phyloP scores from a whole-genome alignment of 1,140 invertebrate genomes.

The Drosophila pandora region DNA sequence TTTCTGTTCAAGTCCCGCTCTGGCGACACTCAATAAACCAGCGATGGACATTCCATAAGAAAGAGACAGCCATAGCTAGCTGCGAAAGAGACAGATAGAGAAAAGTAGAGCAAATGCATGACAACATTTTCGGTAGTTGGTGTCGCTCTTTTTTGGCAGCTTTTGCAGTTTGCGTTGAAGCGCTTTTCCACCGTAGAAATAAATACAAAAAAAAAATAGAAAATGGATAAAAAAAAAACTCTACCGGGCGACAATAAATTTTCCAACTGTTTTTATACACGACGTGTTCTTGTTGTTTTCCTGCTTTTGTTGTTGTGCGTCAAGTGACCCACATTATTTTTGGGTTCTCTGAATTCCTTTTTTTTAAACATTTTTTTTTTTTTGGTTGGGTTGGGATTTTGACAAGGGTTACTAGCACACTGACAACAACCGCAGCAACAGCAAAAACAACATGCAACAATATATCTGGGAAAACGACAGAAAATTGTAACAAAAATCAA shows the following conservation, averaged over 20 bases:
- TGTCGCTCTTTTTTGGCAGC: slow-evolving; percentile 45
- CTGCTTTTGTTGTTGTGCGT: slow-evolving; percentile 34
- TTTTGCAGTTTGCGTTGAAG: slow-evolving; percentile 22
- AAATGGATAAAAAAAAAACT: not conserved
- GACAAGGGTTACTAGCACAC: slow-evolving; percentile 50
- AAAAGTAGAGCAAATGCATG: slow-evolving; percentile 48
- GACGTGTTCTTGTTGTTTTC: slow-evolving; percentile 20
- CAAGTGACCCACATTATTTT: slow-evolving; percentile 54
- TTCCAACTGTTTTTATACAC: slow-evolving; percentile 43
- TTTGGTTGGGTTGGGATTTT: slow-evolving; percentile 24
- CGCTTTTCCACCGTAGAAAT: slow-evolving; percentile 22
- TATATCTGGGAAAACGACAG: slow-evolving; percentile 22
- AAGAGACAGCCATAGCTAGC: not conserved
- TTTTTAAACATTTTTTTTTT: not conserved
- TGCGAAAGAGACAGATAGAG: slow-evolving; percentile 1
- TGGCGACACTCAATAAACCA: slow-evolving; percentile 48
- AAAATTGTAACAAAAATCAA: slow-evolving; percentile 48
- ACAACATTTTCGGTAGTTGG: slow-evolving; percentile 51
- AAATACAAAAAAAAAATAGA: not conserved
- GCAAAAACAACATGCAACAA: slow-evolving; percentile 6
- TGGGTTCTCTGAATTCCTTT: slow-evolving; percentile 22
- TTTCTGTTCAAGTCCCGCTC: slow-evolving; percentile 28
- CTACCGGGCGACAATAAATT: slow-evolving; percentile 53
- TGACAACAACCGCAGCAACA: slow-evolving; percentile 42
- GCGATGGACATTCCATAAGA: slow-evolving; percentile 31